Percentiles rank a stretch among this genome's conserved stretches.
phyloP scores from a whole-genome alignment of 2,797 vertebrate species.

The Dermochelys coriacea region DNA sequence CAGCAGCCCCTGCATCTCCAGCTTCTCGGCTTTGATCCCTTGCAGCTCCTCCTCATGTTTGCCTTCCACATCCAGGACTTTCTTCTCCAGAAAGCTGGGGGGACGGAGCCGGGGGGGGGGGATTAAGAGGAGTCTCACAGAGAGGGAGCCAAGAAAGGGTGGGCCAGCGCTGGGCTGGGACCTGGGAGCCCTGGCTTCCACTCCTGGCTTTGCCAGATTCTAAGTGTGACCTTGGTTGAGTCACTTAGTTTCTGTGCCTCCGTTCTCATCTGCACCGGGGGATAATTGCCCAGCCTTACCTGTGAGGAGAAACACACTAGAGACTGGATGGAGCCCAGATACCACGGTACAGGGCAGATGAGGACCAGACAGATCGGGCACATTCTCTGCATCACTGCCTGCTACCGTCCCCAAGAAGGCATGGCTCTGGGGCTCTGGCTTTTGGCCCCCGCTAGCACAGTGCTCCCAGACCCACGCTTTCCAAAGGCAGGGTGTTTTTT shows the following conservation, averaged over 20 bases:
- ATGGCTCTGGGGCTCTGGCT: neutral
- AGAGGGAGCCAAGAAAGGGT: neutral
- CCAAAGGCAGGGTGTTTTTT: neutral
- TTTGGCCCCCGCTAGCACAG: too few relatives aligned
- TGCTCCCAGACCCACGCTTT: neutral
- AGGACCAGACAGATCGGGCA: too few relatives aligned
- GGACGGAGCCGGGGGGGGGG: neutral
- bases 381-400: too few relatives aligned
- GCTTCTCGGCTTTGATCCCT: conserved; percentile 81
- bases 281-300: neutral
- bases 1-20: conserved; percentile 83
- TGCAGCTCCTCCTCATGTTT: conserved; percentile 82
- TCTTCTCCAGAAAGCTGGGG: conserved; percentile 85
- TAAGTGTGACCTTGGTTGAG: neutral
- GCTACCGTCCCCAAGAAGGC: too few relatives aligned
- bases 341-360: neutral
- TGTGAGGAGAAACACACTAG: neutral
- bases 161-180: neutral
- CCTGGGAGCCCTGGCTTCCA: neutral
- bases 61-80: conserved; percentile 83
- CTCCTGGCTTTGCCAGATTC: neutral
- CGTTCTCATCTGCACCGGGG: neutral
- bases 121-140: neutral
- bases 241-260: neutral
- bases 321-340: neutral